Conservation (phyloP, 2,797 vertebrate genomes). For the Cuculus canorus region DNA sequence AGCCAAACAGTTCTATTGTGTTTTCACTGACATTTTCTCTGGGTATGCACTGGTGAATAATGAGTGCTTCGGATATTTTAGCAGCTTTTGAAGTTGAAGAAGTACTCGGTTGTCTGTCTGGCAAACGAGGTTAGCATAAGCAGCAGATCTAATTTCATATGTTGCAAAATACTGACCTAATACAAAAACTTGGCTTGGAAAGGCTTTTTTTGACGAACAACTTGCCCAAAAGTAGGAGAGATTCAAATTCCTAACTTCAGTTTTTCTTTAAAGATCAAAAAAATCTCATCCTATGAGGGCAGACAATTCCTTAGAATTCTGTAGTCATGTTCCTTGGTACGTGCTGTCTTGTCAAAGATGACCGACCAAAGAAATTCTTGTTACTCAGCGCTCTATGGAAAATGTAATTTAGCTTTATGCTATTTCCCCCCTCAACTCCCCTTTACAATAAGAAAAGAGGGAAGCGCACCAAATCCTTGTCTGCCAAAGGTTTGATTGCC, state of each 20-base stretch:
- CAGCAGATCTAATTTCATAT: background rate
- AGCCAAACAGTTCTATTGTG: background rate
- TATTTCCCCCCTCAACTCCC: too few species aligned
- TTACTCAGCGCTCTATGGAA: background rate
- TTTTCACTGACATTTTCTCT: background rate
- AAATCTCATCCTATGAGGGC: background rate
- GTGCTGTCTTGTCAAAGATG: background rate
- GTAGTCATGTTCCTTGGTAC: accelerated
- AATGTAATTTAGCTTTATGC: background rate
- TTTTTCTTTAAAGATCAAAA: background rate
- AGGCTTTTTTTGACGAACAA: background rate
- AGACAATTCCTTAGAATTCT: background rate
- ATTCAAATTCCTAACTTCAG: background rate
- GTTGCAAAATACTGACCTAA: accelerated
- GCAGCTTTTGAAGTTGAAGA: background rate
- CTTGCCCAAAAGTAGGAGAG: background rate
- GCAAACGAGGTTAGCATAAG: background rate
- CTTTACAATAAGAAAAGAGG: background rate
- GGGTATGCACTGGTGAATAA: background rate
- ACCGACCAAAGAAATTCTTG: background rate
- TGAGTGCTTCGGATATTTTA: background rate
- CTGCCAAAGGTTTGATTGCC: background rate
- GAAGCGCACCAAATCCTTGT: background rate
- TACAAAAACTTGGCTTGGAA: background rate
- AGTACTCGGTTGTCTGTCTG: background rate